phyloP scores from a whole-genome alignment of 2,113 vertebrate genomes.

The Dermatemys mawii region DNA sequence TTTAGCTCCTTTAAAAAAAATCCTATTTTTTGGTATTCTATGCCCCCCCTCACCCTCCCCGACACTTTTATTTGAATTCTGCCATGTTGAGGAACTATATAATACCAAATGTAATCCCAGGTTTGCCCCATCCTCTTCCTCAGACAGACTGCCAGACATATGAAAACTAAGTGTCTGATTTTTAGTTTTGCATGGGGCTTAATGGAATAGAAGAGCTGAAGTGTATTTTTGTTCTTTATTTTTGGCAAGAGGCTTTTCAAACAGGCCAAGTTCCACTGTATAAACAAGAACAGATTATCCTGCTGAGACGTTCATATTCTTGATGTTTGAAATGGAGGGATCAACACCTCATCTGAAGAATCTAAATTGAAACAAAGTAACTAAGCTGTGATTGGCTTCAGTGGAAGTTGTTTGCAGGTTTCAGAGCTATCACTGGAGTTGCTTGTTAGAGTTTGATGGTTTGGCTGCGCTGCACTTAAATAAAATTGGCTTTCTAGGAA shows the following conservation, averaged over 20 bases:
- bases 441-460: not conserved
- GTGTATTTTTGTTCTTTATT: not conserved
- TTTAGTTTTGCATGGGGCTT: not conserved
- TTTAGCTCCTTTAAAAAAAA: not conserved
- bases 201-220: not conserved
- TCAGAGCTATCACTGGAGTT: not conserved
- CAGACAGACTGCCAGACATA: not conserved
- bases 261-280: not conserved
- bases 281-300: not conserved
- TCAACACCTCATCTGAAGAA: not conserved
- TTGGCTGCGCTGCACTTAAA: not conserved
- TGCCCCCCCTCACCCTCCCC: not conserved
- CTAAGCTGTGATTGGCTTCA: not conserved
- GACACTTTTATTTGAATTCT: constrained; percentile 6
- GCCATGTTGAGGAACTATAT: not conserved
- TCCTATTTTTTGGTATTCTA: rapidly evolving
- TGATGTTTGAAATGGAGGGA: not conserved
- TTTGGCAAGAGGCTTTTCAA: not conserved
- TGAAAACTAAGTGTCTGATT: not conserved
- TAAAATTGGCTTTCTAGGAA: not conserved
- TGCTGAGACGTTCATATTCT: not conserved
- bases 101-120: not conserved
- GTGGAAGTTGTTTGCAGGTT: not conserved
- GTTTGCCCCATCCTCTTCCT: not conserved
- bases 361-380: not conserved